phyloP scores from a whole-genome alignment of 2,113 vertebrate species.

The Choloepus hoffmanni region DNA sequence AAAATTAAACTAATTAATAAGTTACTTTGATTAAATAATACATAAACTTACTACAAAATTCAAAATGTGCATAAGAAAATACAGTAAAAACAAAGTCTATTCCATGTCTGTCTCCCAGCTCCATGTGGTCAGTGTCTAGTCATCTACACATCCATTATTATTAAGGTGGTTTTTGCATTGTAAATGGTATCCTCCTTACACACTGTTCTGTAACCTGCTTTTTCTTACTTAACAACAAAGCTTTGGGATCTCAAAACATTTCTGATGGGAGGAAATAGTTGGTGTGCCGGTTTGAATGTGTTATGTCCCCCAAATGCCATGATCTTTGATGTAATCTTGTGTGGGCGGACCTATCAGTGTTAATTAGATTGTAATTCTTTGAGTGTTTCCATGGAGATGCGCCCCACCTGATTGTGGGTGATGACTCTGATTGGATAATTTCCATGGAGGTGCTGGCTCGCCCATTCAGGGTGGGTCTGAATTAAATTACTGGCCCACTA shows the following conservation, averaged over 20 bases:
- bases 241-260: neutral
- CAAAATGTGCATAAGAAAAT: neutral
- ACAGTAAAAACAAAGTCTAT: neutral
- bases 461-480: no score
- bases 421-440: no score
- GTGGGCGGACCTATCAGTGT: no score
- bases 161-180: neutral
- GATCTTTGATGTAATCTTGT: no score
- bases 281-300: no score
- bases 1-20: neutral
- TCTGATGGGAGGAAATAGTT: neutral
- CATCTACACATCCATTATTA: neutral
- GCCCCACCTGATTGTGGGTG: no score
- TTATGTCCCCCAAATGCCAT: no score
- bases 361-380: no score
- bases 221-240: neutral
- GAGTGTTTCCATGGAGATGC: no score
- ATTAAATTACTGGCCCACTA: no score
- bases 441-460: no score
- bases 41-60: neutral
- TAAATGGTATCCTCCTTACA: neutral
- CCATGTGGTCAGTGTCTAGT: neutral
- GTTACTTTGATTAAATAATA: slow-evolving; percentile 31
- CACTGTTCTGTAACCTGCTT: neutral
- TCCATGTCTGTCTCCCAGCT: neutral